phyloP scores from a whole-genome alignment of 2,797 vertebrate genomes.

The Hoplostethus mediterraneus region DNA sequence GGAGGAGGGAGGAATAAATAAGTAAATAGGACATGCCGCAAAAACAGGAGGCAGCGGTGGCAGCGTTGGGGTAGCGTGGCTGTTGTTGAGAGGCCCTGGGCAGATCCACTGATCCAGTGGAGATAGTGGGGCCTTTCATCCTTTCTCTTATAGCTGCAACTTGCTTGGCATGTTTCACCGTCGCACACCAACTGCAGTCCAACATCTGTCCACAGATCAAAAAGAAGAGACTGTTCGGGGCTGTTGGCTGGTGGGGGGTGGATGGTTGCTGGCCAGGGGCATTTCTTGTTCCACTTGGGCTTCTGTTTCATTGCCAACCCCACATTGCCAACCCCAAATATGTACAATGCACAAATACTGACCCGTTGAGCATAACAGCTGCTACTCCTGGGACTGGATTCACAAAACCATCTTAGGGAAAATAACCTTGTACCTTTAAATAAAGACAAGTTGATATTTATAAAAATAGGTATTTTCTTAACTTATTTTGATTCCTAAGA shows the following conservation, averaged over 20 bases:
- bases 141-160: constrained; percentile 54
- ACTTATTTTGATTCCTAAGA: too few relatives aligned
- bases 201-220: constrained; percentile 34
- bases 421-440: not conserved
- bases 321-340: too few relatives aligned
- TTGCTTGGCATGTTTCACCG: too few relatives aligned
- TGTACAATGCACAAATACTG: too few relatives aligned
- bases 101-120: constrained; percentile 69
- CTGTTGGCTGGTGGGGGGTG: not conserved
- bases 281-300: not conserved
- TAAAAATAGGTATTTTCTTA: too few relatives aligned
- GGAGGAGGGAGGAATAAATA: constrained; percentile 76
- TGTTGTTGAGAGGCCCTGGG: constrained; percentile 63
- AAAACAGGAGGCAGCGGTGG: constrained; percentile 70
- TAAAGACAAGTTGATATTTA: too few relatives aligned
- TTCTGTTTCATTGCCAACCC: not conserved
- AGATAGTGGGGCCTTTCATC: constrained; percentile 71
- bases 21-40: constrained; percentile 79
- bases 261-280: not conserved
- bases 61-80: constrained; percentile 38
- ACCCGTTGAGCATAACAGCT: too few relatives aligned
- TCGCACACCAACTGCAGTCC: constrained; percentile 16
- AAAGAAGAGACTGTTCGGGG: constrained; percentile 9
- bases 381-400: not conserved
- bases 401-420: not conserved